A percentile compares a stretch with the other conserved stretches of the same genome.
Evolutionary conservation across 2,797 vertebrate genomes (phyloP).

Genomic region (Sebastes vulpes): DNA sequence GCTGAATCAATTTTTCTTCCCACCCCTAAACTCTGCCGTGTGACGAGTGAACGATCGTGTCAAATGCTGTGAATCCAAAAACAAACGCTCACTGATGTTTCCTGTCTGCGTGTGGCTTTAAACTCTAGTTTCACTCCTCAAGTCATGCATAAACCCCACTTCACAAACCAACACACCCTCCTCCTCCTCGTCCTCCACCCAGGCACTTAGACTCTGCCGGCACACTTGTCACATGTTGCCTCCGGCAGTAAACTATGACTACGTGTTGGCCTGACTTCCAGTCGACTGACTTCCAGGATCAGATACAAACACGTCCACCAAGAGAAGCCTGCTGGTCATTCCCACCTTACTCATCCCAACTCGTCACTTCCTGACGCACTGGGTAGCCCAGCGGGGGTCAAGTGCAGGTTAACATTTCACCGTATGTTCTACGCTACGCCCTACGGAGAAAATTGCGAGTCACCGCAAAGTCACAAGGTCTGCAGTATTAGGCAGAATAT

Average conservation of each 20-base stretch:
- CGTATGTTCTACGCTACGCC: no score
- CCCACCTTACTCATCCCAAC: not conserved
- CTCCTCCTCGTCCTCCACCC: not conserved
- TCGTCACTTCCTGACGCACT: not conserved
- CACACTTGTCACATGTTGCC: not conserved
- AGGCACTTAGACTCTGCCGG: not conserved
- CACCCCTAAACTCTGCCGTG: not conserved
- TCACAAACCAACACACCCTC: not conserved
- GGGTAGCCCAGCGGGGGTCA: no score
- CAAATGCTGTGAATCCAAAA: no score
- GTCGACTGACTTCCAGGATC: not conserved
- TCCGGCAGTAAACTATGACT: not conserved
- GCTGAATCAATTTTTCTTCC: no score
- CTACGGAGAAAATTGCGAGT: no score
- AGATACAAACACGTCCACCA: not conserved
- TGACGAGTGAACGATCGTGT: not conserved
- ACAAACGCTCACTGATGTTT: not conserved
- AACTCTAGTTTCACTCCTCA: not conserved
- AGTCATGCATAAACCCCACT: not conserved
- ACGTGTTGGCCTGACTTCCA: not conserved
- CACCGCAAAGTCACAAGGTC: no score
- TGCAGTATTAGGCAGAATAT: no score
- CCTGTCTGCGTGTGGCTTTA: not conserved
- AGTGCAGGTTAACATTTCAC: no score
- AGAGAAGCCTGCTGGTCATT: not conserved